Percentiles rank a stretch among this genome's conserved stretches.
Evolutionary conservation across 2,797 vertebrate genomes (phyloP).

Genomic region (Presbytis comata): DNA sequence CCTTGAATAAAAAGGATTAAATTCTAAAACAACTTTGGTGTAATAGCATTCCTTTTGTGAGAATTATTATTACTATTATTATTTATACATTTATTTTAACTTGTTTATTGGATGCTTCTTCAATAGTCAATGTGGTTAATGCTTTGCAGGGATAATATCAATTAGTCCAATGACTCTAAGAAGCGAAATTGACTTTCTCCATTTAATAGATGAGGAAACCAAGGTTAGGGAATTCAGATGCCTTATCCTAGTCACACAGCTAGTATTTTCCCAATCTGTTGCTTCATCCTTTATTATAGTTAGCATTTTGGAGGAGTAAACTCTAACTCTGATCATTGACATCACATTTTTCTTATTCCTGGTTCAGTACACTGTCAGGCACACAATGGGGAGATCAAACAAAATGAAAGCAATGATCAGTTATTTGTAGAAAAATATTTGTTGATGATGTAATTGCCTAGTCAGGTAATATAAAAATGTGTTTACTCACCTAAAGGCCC

Average conservation of each 20-base stretch:
- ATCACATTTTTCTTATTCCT: background rate
- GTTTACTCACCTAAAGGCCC: constrained; percentile 92
- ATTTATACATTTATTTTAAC: background rate
- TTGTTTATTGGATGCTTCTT: background rate
- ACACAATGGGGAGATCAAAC: background rate
- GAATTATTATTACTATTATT: background rate
- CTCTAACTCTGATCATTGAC: background rate
- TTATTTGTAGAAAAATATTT: background rate
- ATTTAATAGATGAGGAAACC: background rate
- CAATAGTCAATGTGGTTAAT: background rate
- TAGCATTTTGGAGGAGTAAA: background rate
- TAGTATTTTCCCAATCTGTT: background rate
- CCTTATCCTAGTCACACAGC: background rate
- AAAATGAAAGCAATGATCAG: background rate
- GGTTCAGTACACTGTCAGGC: background rate
- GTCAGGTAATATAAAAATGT: background rate
- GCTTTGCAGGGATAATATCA: background rate
- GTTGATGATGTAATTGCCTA: background rate
- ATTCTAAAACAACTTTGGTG: background rate
- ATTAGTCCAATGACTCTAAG: background rate
- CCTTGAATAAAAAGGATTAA: background rate
- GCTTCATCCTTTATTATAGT: background rate
- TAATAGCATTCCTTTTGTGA: background rate
- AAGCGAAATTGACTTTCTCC: background rate
- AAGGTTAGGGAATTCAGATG: background rate